These are phyloP conservation scores for Hemistola chrysoprasaria DNA, from an alignment of 2,888 invertebrate species.

Conservation along the genomic window DNA sequence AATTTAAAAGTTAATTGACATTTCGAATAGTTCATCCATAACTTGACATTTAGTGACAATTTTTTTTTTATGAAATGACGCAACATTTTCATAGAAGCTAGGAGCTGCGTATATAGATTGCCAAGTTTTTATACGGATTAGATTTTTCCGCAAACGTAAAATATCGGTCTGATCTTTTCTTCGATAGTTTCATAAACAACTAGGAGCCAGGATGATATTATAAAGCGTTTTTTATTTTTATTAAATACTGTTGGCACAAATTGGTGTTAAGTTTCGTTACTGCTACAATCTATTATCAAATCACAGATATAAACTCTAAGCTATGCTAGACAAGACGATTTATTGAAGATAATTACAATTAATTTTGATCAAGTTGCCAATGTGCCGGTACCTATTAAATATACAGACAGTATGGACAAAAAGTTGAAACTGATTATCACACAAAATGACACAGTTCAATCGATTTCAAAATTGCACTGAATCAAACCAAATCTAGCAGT, in stretches of 20 bases:
- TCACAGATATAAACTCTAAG: slow-evolving; percentile 47
- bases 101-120: too few relatives aligned
- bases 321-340: slow-evolving; percentile 39
- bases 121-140: too few relatives aligned
- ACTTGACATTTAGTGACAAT: too few relatives aligned
- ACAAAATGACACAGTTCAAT: too few relatives aligned
- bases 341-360: slow-evolving; percentile 11
- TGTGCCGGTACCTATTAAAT: slow-evolving; percentile 45
- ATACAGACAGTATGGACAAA: slow-evolving; percentile 10
- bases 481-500: too few relatives aligned
- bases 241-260: slow-evolving; percentile 56
- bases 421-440: too few relatives aligned
- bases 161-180: background rate
- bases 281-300: slow-evolving; percentile 47
- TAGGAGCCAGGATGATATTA: slow-evolving; percentile 1
- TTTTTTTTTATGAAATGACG: too few relatives aligned
- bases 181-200: slow-evolving; percentile 2
- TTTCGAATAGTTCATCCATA: too few relatives aligned
- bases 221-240: slow-evolving; percentile 36
- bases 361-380: slow-evolving; percentile 53
- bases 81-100: too few relatives aligned
- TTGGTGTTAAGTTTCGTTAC: slow-evolving; percentile 52
- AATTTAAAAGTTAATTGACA: slow-evolving; percentile 1
- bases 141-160: too few relatives aligned
- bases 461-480: too few relatives aligned